A percentile compares a stretch with the other conserved stretches of the same genome.
These are phyloP conservation scores for Drosophila mulleri DNA, from an alignment of 2,888 invertebrate genomes.

Conservation along the genomic window DNA sequence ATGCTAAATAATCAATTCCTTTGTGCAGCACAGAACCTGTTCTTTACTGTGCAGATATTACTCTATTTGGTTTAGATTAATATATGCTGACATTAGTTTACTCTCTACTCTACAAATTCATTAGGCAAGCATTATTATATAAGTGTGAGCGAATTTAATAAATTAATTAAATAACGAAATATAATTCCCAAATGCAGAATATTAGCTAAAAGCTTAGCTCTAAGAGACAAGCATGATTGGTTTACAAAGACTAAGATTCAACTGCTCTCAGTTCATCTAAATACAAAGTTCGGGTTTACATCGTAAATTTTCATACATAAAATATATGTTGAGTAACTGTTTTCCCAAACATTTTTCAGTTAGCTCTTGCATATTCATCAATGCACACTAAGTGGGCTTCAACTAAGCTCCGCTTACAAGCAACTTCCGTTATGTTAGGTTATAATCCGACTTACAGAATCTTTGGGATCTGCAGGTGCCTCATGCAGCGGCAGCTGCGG, in stretches of 20 bases:
- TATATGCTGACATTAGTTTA: background rate
- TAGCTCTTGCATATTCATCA: constrained; percentile 2
- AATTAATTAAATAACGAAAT: too few species aligned
- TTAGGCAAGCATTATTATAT: background rate
- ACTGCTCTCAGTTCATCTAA: background rate
- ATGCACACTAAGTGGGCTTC: background rate
- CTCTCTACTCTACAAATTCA: background rate
- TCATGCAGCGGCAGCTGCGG: constrained; percentile 21
- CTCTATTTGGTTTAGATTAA: background rate
- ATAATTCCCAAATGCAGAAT: too few species aligned
- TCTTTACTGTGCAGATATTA: background rate
- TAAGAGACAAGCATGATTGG: background rate
- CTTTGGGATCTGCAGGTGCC: constrained; percentile 27
- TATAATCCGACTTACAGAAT: constrained; percentile 23
- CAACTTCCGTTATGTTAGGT: constrained; percentile 43
- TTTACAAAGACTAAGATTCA: background rate
- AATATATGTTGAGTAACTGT: background rate
- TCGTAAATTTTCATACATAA: background rate
- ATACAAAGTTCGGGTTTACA: background rate
- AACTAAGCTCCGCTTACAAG: constrained; percentile 43
- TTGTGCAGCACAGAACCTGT: too few species aligned
- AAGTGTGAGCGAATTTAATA: background rate
- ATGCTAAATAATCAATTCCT: background rate
- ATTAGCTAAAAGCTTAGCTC: background rate
- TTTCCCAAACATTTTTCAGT: background rate